Conservation (phyloP, 2,888 invertebrate species). For the Rotaria magnacalcarata region DNA sequence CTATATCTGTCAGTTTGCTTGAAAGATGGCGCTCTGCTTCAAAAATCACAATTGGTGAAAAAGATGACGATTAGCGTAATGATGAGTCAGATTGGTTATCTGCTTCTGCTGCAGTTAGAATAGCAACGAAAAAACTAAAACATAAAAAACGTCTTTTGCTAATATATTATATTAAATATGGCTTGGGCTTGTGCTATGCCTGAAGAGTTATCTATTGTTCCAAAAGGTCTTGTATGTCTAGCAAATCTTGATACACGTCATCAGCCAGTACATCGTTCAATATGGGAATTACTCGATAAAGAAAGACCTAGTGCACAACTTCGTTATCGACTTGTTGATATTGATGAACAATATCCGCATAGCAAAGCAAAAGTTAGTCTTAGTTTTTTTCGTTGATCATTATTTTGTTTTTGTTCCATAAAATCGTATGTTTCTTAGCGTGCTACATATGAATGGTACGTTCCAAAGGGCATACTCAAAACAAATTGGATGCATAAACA, state of each 20-base stretch:
- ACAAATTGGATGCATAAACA: conserved; percentile 92
- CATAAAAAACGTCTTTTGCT: background rate
- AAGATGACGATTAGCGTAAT: background rate
- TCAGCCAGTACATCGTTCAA: conserved; percentile 79
- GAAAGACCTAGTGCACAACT: conserved; percentile 76
- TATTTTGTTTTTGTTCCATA: background rate
- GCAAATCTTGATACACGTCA: conserved; percentile 78
- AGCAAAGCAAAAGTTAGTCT: conserved; percentile 58
- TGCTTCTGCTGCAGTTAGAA: background rate
- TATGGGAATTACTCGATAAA: conserved; percentile 87
- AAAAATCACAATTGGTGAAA: background rate
- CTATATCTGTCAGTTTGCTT: background rate
- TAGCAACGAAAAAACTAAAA: background rate
- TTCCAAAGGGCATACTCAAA: conserved; percentile 83
- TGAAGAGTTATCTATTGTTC: conserved; percentile 74
- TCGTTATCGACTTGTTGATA: conserved; percentile 74
- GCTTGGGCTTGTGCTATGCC: conserved; percentile 66
- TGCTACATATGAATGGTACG: conserved; percentile 38
- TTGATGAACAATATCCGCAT: conserved; percentile 77
- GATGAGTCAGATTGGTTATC: background rate
- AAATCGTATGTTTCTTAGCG: background rate
- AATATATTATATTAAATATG: conserved; percentile 49
- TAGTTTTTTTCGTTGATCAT: background rate
- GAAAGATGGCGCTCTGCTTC: background rate
- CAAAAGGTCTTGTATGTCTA: conserved; percentile 79